Percentiles rank a stretch among this genome's conserved stretches.
Evolutionary conservation across 2,888 invertebrate genomes (phyloP).

Genomic region (Megamerina dolium): DNA sequence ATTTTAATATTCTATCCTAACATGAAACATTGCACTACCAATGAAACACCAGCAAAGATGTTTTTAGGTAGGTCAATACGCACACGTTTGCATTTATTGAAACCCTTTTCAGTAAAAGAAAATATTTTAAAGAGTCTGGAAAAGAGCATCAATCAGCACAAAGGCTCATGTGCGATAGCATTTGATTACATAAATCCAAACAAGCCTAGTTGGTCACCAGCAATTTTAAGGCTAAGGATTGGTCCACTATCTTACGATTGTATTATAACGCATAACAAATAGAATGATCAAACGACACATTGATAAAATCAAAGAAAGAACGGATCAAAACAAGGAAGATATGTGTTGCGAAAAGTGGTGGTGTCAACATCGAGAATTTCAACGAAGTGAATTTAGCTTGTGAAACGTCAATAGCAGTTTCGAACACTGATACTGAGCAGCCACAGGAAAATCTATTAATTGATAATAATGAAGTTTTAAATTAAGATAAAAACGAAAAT

Average conservation of each 20-base stretch:
- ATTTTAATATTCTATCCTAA: slow-evolving; percentile 16
- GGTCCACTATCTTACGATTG: slow-evolving; percentile 9
- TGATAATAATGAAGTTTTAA: too few relatives aligned
- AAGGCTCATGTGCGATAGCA: slow-evolving; percentile 9
- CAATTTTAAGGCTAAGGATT: slow-evolving; percentile 13
- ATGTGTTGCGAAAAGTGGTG: too few relatives aligned
- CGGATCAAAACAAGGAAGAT: too few relatives aligned
- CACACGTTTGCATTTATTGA: slow-evolving; percentile 7
- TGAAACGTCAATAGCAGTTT: too few relatives aligned
- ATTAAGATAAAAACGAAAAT: not conserved
- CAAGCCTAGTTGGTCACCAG: slow-evolving; percentile 15
- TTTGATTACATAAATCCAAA: slow-evolving; percentile 17
- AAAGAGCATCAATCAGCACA: slow-evolving; percentile 8
- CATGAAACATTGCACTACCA: slow-evolving; percentile 15
- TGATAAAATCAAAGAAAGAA: too few relatives aligned
- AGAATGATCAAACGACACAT: too few relatives aligned
- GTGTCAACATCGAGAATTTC: too few relatives aligned
- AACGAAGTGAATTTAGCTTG: too few relatives aligned
- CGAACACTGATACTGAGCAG: too few relatives aligned
- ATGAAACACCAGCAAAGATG: too few relatives aligned
- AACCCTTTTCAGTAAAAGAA: slow-evolving; percentile 10
- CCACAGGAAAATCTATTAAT: too few relatives aligned
- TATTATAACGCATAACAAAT: too few relatives aligned
- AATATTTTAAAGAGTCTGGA: slow-evolving; percentile 11
- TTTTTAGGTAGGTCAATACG: slow-evolving; percentile 13